Base-by-base conservation (phyloP, 2,797 vertebrate genomes). In the Enteromius radiatus region DNA sequence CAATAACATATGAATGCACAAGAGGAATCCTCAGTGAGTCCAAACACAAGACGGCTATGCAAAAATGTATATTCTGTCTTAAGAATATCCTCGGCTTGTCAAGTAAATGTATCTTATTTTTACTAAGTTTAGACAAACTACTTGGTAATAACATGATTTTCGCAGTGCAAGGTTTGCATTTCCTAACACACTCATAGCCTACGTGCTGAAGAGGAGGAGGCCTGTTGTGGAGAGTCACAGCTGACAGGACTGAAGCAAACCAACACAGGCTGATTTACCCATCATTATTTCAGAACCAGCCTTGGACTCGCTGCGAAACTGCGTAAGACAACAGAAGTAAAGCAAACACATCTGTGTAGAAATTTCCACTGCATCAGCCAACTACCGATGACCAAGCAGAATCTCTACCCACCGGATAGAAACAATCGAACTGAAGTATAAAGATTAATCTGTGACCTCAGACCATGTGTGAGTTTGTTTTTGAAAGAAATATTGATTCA, bases 221-320 rank as follows among this genome's bases (percentile, higher is more conserved):
- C 69, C 61, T 70, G 52, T 78, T 64, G 64, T 76, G 86, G 81
- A 82, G 84, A 70, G 82, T 83, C 81, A 76, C 63, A 69, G 83
- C 70, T 84, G 70, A 86, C 65, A 33, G 26, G 69, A 82, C 85
- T 80, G 81, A n/a, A n/a, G 33, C 69, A 86, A 87, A 86, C 78
- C 77, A 84, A 84, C 80, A 82, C 74, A 73, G 71, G 28, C 67
- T 45, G 41, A 78, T 76, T 77, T 63, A 23, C 78, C n/a, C 23
- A 31, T 68, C 17, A 54, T 54, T 67, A 56, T 28, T 67, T 81
- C 43, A 67, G 59, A 75, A 81, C 15, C 21, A 73, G 80, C 70
- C 63, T 81, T 75, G 45, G 65, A 69, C 77, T 68, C 45, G 7
- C 6, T 19, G 9, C 49, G 28, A 56, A 45, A 26, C 15, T 11